Conservation (phyloP, 2,797 vertebrate species). For the Gila robusta region DNA sequence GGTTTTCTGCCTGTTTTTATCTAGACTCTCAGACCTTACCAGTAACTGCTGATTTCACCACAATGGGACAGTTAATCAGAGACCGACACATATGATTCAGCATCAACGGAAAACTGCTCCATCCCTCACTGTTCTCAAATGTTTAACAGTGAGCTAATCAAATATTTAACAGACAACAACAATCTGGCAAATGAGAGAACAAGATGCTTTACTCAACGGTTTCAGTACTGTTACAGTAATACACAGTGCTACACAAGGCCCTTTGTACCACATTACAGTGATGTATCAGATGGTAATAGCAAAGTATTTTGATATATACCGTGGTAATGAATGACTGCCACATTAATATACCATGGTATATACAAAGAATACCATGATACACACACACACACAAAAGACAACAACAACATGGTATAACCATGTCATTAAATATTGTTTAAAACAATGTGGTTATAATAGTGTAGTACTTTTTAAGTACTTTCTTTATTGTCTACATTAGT, state of each 20-base stretch:
- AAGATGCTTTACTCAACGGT: background rate
- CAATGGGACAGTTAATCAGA: conserved; percentile 70
- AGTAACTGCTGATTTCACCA: conserved; percentile 29
- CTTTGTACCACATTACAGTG: background rate
- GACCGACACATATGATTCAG: conserved; percentile 71
- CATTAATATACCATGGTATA: background rate
- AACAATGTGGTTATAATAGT: background rate
- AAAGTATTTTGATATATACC: background rate
- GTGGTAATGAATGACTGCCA: background rate
- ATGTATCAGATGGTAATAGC: background rate
- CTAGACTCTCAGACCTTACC: conserved; percentile 25
- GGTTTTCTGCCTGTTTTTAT: conserved; percentile 25
- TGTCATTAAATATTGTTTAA: background rate
- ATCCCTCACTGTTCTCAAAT: conserved; percentile 70
- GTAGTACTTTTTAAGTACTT: background rate
- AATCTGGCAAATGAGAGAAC: background rate
- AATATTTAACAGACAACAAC: conserved; percentile 40
- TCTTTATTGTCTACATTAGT: background rate
- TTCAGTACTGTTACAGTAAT: conserved; percentile 6
- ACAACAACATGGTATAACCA: background rate
- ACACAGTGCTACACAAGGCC: background rate
- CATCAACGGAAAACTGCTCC: conserved; percentile 73
- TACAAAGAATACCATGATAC: background rate
- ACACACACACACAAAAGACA: background rate
- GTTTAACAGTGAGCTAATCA: conserved; percentile 61